phyloP scores from a whole-genome alignment of 2,888 invertebrate species.

The Orthosia incerta region DNA sequence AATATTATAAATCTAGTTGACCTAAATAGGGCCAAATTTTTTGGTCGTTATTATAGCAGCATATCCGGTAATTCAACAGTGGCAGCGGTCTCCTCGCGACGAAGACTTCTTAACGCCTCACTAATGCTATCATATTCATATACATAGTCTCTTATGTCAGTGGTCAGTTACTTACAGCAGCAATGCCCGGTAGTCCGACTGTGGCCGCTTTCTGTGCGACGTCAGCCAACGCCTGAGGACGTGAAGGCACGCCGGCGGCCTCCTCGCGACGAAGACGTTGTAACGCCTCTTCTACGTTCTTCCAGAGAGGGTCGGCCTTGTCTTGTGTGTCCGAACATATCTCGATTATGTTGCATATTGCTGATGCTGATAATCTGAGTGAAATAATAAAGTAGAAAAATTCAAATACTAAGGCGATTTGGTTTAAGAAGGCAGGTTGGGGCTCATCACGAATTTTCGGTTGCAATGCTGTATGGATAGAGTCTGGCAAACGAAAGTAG shows the following conservation, averaged over 20 bases:
- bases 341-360: slow-evolving; percentile 80
- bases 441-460: not conserved
- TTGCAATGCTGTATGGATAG: not conserved
- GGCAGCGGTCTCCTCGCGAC: not conserved
- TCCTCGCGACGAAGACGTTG: slow-evolving; percentile 73
- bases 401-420: too few species aligned
- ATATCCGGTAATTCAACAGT: too few species aligned
- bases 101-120: not conserved
- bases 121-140: too few species aligned
- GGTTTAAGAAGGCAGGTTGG: too few species aligned
- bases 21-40: too few species aligned
- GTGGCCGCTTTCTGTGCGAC: slow-evolving; percentile 78
- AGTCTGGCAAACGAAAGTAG: too few species aligned
- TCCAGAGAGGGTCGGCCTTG: slow-evolving; percentile 77
- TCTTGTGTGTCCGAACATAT: slow-evolving; percentile 79
- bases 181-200: slow-evolving; percentile 77
- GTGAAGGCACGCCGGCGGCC: slow-evolving; percentile 78
- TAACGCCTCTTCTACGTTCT: slow-evolving; percentile 73
- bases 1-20: too few species aligned
- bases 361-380: slow-evolving; percentile 82
- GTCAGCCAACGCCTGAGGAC: slow-evolving; percentile 72
- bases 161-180: slow-evolving; percentile 77
- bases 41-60: too few species aligned
- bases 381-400: not conserved
- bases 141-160: not conserved